Percentiles rank a stretch among this genome's conserved stretches.
These are phyloP conservation scores for Leuciscus idus DNA, from an alignment of 2,113 vertebrate species.

Conservation along the genomic window DNA sequence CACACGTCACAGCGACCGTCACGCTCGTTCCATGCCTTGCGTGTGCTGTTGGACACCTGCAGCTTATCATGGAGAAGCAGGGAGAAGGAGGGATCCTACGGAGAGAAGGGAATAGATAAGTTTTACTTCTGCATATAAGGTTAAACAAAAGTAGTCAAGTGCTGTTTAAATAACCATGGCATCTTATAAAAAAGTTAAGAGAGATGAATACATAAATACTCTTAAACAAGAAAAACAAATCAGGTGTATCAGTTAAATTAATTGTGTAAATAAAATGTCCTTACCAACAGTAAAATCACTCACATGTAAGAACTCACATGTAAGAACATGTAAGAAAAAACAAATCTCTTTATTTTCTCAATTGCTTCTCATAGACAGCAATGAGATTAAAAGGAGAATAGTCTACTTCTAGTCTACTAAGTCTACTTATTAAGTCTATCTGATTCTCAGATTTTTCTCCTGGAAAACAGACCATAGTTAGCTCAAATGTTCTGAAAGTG, in stretches of 20 bases:
- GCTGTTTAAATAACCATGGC: too few relatives aligned
- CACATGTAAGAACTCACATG: not conserved
- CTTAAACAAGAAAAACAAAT: too few relatives aligned
- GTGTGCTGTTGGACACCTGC: conserved; percentile 90
- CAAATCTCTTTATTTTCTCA: not conserved
- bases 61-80: conserved; percentile 93
- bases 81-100: conserved; percentile 90
- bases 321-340: not conserved
- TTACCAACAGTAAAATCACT: not conserved
- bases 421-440: not conserved
- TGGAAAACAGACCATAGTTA: not conserved
- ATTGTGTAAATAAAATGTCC: not conserved
- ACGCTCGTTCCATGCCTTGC: conserved; percentile 92
- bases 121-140: too few relatives aligned
- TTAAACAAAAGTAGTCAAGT: too few relatives aligned
- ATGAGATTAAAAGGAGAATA: not conserved
- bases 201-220: too few relatives aligned
- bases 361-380: not conserved
- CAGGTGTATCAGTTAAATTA: too few relatives aligned
- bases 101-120: not conserved
- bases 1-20: conserved; percentile 96
- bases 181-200: too few relatives aligned
- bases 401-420: too few relatives aligned
- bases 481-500: not conserved
- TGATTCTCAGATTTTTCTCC: not conserved